Base-by-base conservation (phyloP, 92 coral and sea anemone genomes). In the Blastomussa wellsi region DNA sequence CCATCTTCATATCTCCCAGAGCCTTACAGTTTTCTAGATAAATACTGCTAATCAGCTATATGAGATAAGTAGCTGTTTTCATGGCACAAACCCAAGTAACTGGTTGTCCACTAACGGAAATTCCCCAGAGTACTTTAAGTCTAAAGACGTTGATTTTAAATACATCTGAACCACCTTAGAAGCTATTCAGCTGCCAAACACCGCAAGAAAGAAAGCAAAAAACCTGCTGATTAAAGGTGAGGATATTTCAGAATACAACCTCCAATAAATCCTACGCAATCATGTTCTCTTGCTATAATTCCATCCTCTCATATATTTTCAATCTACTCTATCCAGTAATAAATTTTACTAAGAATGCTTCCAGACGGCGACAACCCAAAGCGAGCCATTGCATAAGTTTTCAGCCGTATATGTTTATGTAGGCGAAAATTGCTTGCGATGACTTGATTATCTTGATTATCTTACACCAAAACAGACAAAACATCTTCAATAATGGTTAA, bases 31-130 rank as follows among this genome's bases (percentile, higher is more conserved):
- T 20, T 70, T 82, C 66, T 36, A 44, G 84, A 72, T 82, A 82
- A 82, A 82, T 71, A 82, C 70, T 52, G 86, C 52, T 82, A 82
- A 82, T 82, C 86, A 53, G 79, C 86, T 82, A 29, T 52, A 28
- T 26, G 37, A 44, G 77, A 48, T 71, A 53, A 82, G 70, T 32
- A 16, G 72, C 86, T 82, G 65, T 72, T 52, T 82, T 70, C 68
- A 37, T 82, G 86, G 86, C 67, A 82, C 78, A 53, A 72, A 82
- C 70, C 78, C 86, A 71, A 82, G 71, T 71, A 33, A 82, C 78
- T 49, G 53, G 85, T 72, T 72, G 60, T 7, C 75, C 86, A 37
- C 75, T 33, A 71, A 71, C 86, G 86, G 86, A 82, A 82, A 82
- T 82, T 71, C 86, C 86, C 86, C 78, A 72, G 53, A 72, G 78